A percentile compares a stretch with the other conserved stretches of the same genome.
Evolutionary conservation across 2,888 invertebrate species (phyloP).

Genomic region (Oconnorella tubifera): DNA sequence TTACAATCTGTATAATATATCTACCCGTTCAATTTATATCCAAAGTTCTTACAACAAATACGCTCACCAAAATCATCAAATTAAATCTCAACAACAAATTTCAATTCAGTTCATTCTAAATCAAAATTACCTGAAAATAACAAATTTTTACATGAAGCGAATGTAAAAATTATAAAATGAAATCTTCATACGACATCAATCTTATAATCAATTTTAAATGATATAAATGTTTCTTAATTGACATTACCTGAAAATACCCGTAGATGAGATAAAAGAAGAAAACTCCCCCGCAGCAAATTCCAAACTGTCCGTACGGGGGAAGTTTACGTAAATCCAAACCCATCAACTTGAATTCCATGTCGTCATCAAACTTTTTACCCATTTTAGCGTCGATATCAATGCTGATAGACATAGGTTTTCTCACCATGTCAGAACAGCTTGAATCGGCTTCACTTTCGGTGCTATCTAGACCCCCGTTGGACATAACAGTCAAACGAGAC

Average conservation of each 20-base stretch:
- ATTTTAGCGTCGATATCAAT: slow-evolving; percentile 9
- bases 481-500: slow-evolving; percentile 28
- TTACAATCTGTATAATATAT: no score
- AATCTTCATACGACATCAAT: no score
- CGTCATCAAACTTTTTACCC: neutral
- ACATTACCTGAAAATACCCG: slow-evolving; percentile 76
- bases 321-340: slow-evolving; percentile 37
- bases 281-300: slow-evolving; percentile 73
- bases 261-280: slow-evolving; percentile 84
- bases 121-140: no score
- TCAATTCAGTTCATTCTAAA: no score
- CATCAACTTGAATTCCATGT: slow-evolving; percentile 11
- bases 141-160: no score
- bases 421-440: neutral
- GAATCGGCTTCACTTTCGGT: slow-evolving; percentile 1
- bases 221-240: no score
- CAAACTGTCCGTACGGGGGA: slow-evolving; percentile 69
- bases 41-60: no score
- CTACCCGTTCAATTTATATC: no score
- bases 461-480: neutral
- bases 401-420: slow-evolving; percentile 11
- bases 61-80: no score
- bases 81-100: no score
- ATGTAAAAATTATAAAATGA: no score
- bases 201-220: no score